phyloP scores from a whole-genome alignment of 1,140 invertebrate genomes.

The Drosophila tani region DNA sequence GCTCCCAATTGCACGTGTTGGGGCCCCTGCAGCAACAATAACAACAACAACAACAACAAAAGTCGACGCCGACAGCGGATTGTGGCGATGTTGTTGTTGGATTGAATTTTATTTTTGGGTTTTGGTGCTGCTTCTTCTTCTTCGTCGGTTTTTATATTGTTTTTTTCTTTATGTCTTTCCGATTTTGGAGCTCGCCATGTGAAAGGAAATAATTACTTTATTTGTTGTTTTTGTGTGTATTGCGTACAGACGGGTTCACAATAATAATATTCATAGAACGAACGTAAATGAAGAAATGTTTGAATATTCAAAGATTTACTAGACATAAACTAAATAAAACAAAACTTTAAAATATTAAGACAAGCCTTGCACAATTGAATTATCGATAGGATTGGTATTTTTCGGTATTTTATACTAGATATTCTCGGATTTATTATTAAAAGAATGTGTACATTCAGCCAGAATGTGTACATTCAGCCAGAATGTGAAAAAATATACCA shows the following conservation, averaged over 20 bases:
- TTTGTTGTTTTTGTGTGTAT: constrained; percentile 58
- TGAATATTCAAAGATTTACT: background rate
- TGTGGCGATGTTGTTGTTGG: constrained; percentile 21
- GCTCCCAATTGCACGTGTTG: constrained; percentile 59
- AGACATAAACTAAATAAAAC: background rate
- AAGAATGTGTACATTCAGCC: too few species aligned
- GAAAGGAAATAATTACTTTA: constrained; percentile 81
- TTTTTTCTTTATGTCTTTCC: constrained; percentile 60
- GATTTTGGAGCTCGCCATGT: constrained; percentile 65
- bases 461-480: too few species aligned
- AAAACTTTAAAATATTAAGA: too few species aligned
- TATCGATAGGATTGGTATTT: too few species aligned
- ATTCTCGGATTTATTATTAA: too few species aligned
- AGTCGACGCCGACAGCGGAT: constrained; percentile 23
- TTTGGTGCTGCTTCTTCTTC: constrained; percentile 51
- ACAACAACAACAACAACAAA: constrained; percentile 42
- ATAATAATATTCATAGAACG: background rate
- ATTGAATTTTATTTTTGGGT: constrained; percentile 65
- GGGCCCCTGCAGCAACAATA: constrained; percentile 41
- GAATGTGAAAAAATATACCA: too few species aligned
- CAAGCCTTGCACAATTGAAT: too few species aligned
- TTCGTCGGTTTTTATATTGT: constrained; percentile 43
- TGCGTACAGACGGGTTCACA: constrained; percentile 20
- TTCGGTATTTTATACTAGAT: too few species aligned
- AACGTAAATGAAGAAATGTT: background rate